phyloP scores from a whole-genome alignment of 2,113 vertebrate genomes.

The Phocoena phocoena region DNA sequence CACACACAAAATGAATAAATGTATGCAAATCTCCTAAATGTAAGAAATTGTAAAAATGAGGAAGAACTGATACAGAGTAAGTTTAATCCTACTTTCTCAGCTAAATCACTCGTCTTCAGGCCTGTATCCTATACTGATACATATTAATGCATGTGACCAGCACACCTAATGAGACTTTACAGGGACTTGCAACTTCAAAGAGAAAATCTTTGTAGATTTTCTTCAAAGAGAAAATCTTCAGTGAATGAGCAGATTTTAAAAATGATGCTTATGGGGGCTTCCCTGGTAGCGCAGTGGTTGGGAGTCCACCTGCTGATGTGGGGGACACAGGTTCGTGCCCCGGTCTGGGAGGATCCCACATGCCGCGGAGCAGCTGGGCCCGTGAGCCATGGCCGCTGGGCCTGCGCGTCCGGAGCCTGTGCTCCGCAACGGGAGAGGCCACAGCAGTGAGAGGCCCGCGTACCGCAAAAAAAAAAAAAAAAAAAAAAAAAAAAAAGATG shows the following conservation, averaged over 20 bases:
- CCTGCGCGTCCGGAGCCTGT: too few relatives aligned
- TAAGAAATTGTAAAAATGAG: neutral
- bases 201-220: neutral
- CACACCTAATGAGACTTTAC: neutral
- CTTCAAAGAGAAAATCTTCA: neutral
- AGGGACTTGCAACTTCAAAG: neutral
- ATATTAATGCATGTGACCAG: neutral
- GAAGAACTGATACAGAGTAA: neutral
- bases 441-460: too few relatives aligned
- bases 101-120: neutral
- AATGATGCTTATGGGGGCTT: neutral
- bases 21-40: neutral
- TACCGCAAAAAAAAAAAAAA: too few relatives aligned
- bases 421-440: too few relatives aligned
- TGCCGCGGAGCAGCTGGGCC: too few relatives aligned
- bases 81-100: neutral
- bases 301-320: too few relatives aligned
- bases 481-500: neutral
- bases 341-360: too few relatives aligned
- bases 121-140: neutral
- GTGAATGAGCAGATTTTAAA: neutral
- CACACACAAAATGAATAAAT: neutral
- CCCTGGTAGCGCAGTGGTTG: too few relatives aligned
- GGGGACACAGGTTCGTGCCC: too few relatives aligned
- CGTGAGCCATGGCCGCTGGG: too few relatives aligned